Evolutionary conservation across 2,888 invertebrate species (phyloP).

Genomic region (Timandra comae): DNA sequence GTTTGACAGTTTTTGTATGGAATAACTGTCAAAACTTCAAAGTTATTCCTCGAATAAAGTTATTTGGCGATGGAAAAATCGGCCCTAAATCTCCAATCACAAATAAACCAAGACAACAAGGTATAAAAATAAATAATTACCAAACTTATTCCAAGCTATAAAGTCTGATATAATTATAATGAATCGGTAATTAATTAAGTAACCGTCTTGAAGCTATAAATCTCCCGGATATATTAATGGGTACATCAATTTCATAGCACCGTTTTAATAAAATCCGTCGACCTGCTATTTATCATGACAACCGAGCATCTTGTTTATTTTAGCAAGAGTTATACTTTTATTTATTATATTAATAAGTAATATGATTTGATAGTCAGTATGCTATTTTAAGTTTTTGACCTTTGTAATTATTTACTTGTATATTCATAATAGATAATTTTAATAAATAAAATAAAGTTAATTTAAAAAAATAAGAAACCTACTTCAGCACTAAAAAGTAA

Average conservation of each 20-base stretch:
- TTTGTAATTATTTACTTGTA: too few species aligned
- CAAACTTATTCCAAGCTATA: conserved; percentile 12
- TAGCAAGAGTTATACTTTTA: too few species aligned
- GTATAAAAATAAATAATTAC: background rate
- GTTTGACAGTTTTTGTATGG: too few species aligned
- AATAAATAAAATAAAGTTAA: too few species aligned
- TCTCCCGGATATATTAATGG: conserved; percentile 32
- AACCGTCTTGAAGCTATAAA: conserved; percentile 25
- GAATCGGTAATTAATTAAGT: conserved; percentile 36
- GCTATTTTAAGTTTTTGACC: too few species aligned
- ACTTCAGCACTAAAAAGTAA: too few species aligned
- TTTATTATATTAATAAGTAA: too few species aligned
- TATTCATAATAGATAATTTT: too few species aligned
- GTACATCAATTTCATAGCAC: conserved; percentile 37
- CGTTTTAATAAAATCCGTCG: conserved; percentile 32
- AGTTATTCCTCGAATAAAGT: background rate
- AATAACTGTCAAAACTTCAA: too few species aligned
- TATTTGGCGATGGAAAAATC: too few species aligned
- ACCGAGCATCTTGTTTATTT: conserved; percentile 2
- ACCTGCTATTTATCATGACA: conserved; percentile 34
- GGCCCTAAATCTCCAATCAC: background rate
- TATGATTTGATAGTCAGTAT: too few species aligned
- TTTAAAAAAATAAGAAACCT: too few species aligned
- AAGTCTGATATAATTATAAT: conserved; percentile 27
- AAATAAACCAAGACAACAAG: conserved; percentile 4